A percentile compares a stretch with the other conserved stretches of the same genome.
These are phyloP conservation scores for Megaceryle maxima DNA, from an alignment of 2,113 vertebrate species.

Conservation along the genomic window DNA sequence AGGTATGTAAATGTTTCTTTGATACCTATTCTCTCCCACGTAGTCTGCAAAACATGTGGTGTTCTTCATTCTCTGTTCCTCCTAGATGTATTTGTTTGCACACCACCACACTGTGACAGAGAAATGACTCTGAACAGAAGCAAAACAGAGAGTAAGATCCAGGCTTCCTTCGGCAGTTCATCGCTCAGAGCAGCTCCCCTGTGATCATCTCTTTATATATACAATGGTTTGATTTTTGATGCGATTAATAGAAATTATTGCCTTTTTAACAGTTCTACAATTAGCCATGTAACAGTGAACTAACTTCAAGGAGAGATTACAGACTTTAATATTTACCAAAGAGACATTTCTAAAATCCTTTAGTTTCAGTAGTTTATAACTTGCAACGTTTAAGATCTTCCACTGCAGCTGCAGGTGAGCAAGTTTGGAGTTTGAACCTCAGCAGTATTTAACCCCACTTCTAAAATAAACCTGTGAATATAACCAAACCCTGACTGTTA, in stretches of 20 bases:
- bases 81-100: neutral
- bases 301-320: neutral
- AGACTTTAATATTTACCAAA: neutral
- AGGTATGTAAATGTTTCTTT: neutral
- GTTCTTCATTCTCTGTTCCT: neutral
- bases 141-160: neutral
- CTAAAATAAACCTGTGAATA: constrained; percentile 29
- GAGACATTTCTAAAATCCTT: constrained; percentile 1
- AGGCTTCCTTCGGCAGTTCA: neutral
- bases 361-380: neutral
- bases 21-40: neutral
- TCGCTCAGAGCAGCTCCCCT: neutral
- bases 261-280: neutral
- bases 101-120: neutral
- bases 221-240: neutral
- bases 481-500: neutral
- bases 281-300: neutral
- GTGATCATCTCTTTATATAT: neutral
- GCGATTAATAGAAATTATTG: neutral
- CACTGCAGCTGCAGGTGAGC: neutral
- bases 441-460: neutral
- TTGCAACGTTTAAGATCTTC: neutral
- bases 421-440: constrained; percentile 4
- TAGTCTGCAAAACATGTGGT: neutral
- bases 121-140: neutral